These are phyloP conservation scores for Portunus trituberculatus DNA, from an alignment of 1,140 invertebrate species.

Conservation along the genomic window DNA sequence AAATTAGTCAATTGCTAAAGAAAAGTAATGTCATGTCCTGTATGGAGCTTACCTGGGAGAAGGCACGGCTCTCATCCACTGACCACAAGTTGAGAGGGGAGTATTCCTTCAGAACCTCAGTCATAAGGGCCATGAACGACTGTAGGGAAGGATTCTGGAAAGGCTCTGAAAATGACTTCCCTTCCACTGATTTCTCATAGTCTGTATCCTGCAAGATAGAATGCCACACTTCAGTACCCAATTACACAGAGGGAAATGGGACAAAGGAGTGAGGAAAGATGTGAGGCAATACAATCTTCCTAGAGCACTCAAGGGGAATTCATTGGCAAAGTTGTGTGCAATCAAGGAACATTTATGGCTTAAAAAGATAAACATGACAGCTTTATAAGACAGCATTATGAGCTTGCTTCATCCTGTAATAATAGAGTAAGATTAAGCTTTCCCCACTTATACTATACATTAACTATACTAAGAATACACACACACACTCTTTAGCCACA, in stretches of 20 bases:
- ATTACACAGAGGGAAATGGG: neutral
- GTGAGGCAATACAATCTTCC: no score
- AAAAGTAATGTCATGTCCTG: neutral
- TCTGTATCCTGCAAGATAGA: conserved; percentile 15
- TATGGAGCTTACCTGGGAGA: neutral
- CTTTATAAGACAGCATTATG: no score
- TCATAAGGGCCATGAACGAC: neutral
- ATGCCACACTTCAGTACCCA: neutral
- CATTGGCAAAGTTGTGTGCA: neutral
- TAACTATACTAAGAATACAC: no score
- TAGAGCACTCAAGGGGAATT: neutral
- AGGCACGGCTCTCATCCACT: neutral
- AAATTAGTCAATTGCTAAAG: neutral
- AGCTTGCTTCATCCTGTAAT: no score
- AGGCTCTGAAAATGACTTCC: neutral
- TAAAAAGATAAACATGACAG: neutral
- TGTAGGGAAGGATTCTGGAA: neutral
- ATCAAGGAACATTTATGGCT: neutral
- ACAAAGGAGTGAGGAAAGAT: neutral
- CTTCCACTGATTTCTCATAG: neutral
- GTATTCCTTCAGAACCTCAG: neutral
- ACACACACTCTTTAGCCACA: no score
- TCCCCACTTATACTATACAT: no score
- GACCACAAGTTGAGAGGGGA: neutral
- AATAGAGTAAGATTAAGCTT: no score